phyloP scores from a whole-genome alignment of 2,797 vertebrate species.

The Fistularia commersonii region DNA sequence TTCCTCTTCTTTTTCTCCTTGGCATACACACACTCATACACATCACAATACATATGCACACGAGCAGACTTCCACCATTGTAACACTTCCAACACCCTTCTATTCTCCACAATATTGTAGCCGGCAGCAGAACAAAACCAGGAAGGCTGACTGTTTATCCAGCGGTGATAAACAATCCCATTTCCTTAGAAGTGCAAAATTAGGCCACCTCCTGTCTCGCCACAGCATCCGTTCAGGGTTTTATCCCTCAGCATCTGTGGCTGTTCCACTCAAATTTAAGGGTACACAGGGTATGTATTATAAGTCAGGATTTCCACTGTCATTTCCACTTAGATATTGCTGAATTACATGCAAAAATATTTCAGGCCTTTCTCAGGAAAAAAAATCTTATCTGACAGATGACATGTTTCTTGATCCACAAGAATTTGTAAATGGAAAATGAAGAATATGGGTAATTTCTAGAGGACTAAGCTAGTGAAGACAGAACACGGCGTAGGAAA shows the following conservation, averaged over 20 bases:
- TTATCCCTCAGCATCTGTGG: constrained; percentile 12
- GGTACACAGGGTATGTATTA: constrained; percentile 4
- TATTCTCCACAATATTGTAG: constrained; percentile 29
- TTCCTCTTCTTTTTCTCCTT: constrained; percentile 24
- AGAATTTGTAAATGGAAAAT: constrained; percentile 20
- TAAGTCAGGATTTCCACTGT: constrained; percentile 23
- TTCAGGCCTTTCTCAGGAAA: constrained; percentile 7
- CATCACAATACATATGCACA: constrained; percentile 8
- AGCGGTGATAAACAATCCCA: constrained; percentile 65
- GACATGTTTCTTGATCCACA: constrained; percentile 10
- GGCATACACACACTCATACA: background rate
- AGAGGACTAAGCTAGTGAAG: constrained; percentile 8
- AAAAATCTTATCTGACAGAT: constrained; percentile 15
- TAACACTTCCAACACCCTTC: constrained; percentile 37
- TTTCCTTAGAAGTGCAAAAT: constrained; percentile 63
- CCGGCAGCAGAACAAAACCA: constrained; percentile 68
- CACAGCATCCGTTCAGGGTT: constrained; percentile 27
- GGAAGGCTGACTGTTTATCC: constrained; percentile 70
- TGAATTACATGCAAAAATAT: constrained; percentile 7
- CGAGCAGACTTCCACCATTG: constrained; percentile 8
- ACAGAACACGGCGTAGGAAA: constrained; percentile 2
- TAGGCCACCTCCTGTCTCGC: constrained; percentile 61
- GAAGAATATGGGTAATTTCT: constrained; percentile 4
- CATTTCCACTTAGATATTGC: constrained; percentile 16
- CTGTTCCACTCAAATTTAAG: constrained; percentile 18